Evolutionary conservation across 1,140 invertebrate genomes (phyloP).

Genomic region (Metaphire vulgaris): DNA sequence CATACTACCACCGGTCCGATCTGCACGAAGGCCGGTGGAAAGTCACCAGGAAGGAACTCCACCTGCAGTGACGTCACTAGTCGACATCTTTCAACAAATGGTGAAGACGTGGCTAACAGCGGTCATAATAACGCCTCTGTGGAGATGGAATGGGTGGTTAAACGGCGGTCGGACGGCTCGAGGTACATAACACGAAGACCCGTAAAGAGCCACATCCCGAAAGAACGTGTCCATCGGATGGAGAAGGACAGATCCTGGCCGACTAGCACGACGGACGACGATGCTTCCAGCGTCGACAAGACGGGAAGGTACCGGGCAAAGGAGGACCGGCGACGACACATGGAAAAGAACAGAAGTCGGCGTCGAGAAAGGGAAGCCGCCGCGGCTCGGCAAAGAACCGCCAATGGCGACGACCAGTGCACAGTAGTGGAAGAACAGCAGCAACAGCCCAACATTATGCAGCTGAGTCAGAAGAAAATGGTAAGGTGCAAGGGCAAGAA

Average conservation of each 20-base stretch:
- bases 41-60: no score
- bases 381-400: background rate
- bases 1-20: no score
- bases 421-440: conserved; percentile 32
- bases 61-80: no score
- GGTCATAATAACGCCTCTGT: no score
- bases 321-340: background rate
- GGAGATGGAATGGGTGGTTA: conserved; percentile 78
- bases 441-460: conserved; percentile 46
- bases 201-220: conserved; percentile 62
- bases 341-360: background rate
- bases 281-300: background rate
- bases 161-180: conserved; percentile 68
- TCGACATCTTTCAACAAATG: no score
- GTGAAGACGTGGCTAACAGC: no score
- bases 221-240: conserved; percentile 64
- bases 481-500: conserved; percentile 52
- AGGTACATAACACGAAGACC: conserved; percentile 70
- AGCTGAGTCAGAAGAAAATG: conserved; percentile 55
- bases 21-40: no score
- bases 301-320: background rate
- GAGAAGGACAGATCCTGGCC: conserved; percentile 58
- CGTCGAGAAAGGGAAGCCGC: background rate
- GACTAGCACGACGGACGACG: background rate
- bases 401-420: conserved; percentile 43